Base-by-base conservation (phyloP, 2,797 vertebrate species). In the Bradypodion ventrale region DNA sequence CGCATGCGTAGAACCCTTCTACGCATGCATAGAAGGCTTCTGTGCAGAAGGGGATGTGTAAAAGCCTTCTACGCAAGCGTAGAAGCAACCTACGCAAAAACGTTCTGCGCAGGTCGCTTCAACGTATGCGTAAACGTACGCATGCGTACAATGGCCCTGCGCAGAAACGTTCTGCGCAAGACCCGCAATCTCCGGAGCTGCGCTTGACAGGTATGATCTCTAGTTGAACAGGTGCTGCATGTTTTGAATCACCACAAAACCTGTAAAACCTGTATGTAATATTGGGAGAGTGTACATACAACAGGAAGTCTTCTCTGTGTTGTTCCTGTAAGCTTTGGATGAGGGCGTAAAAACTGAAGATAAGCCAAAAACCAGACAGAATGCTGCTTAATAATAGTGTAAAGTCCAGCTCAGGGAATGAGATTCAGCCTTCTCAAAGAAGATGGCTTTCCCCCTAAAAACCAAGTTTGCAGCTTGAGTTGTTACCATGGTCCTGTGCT, bases 221-320 rank as follows among this genome's bases (percentile, higher is more conserved):
- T n/a, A n/a, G n/a, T n/a, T 44, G 56, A 75, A 52, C 73, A 83
- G 73, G 73, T 68, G 44, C 29, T 49, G 25, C 32, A 75, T 68
- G 62, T 83, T 82, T 75, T 75, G 65, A 75, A 65, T 75, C 4
- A 65, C 3, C 35, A 66, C 60, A 37, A 83, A 83, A 56, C 73
- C 63, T 75, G 73, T 68, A 66, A 75, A 83, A 66, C 73, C 42
- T 66, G 70, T 49, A 23, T 72, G 32, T 21, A 59, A 9, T 75
- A 62, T 56, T 66, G 60, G 66, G 62, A 82, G 32, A 29, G 19
- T 66, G 35, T 73, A n/a, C 29, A 32, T 21, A 37, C 23, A 32
- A 37, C 44, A 40, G 25, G 44, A 25, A 65, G 16, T 12, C 15
- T 16, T 74, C 21, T 59, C 56, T 46, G 4, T n/a, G 27, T 46